Evolutionary conservation across 2,113 vertebrate species (phyloP).

Genomic region (Heliornis fulica): DNA sequence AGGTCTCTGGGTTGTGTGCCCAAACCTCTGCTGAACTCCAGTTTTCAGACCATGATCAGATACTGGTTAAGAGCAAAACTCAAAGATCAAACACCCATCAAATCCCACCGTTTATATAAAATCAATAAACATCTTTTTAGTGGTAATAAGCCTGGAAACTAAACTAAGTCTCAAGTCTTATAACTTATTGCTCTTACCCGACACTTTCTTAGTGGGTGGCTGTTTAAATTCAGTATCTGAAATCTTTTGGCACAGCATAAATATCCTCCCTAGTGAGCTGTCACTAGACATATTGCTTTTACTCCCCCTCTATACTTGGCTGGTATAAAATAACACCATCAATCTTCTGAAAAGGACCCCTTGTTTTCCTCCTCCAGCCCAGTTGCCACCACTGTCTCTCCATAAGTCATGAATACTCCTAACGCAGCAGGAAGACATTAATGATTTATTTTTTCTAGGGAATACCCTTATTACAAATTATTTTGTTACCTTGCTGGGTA

Average conservation of each 20-base stretch:
- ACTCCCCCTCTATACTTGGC: not conserved
- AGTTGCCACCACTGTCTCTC: not conserved
- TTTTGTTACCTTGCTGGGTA: conserved; percentile 33
- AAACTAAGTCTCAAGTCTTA: not conserved
- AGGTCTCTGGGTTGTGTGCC: not conserved
- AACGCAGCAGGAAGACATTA: conserved; percentile 18
- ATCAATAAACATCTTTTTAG: not conserved
- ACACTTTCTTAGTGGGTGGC: not conserved
- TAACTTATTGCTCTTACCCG: not conserved
- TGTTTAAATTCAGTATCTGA: not conserved
- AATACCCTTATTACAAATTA: conserved; percentile 29
- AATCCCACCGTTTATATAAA: not conserved
- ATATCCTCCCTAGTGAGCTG: not conserved
- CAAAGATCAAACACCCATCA: not conserved
- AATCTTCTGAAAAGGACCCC: not conserved
- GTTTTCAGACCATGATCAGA: not conserved
- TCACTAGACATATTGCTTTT: conserved; percentile 34
- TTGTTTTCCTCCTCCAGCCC: conserved; percentile 12
- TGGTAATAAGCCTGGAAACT: not conserved
- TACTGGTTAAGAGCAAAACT: not conserved
- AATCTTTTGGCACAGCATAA: conserved; percentile 8
- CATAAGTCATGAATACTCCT: conserved; percentile 23
- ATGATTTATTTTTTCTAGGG: conserved; percentile 44
- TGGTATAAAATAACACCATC: conserved; percentile 42
- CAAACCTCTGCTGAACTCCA: not conserved